Conservation (phyloP, 1,140 invertebrate species). For the Agrypnia vestita region DNA sequence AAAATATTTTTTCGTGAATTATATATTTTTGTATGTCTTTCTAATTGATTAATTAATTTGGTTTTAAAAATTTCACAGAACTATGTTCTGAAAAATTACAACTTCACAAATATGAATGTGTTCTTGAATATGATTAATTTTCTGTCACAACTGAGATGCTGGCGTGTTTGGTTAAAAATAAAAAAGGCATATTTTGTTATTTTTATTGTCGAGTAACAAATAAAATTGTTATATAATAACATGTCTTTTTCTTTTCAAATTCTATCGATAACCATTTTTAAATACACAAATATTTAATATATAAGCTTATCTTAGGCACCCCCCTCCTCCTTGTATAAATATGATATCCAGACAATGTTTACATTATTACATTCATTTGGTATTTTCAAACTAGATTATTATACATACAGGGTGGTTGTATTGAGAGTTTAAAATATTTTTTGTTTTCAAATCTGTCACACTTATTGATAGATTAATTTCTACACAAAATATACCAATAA, state of each 20-base stretch:
- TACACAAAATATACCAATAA: too few relatives aligned
- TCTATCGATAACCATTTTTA: constrained; percentile 46
- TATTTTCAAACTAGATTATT: constrained; percentile 1
- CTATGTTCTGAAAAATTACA: too few relatives aligned
- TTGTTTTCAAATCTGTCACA: not conserved
- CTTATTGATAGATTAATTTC: too few relatives aligned
- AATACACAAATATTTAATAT: constrained; percentile 39
- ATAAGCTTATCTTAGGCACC: constrained; percentile 31
- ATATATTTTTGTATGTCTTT: too few relatives aligned
- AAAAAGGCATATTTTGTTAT: constrained; percentile 27
- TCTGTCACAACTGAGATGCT: too few relatives aligned
- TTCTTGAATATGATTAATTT: too few relatives aligned
- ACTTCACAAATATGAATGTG: too few relatives aligned
- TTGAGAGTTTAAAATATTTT: constrained; percentile 13
- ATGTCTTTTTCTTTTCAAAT: constrained; percentile 55
- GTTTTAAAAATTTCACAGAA: too few relatives aligned
- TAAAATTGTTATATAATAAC: constrained; percentile 59
- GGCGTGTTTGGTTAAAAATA: not conserved
- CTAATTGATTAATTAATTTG: too few relatives aligned
- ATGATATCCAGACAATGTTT: constrained; percentile 19
- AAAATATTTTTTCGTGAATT: too few relatives aligned
- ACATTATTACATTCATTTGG: constrained; percentile 1
- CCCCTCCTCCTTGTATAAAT: constrained; percentile 2
- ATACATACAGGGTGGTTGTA: constrained; percentile 2
- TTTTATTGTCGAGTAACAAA: constrained; percentile 62